phyloP scores from a whole-genome alignment of 2,888 invertebrate genomes.

The Carpatolechia fugitivella region DNA sequence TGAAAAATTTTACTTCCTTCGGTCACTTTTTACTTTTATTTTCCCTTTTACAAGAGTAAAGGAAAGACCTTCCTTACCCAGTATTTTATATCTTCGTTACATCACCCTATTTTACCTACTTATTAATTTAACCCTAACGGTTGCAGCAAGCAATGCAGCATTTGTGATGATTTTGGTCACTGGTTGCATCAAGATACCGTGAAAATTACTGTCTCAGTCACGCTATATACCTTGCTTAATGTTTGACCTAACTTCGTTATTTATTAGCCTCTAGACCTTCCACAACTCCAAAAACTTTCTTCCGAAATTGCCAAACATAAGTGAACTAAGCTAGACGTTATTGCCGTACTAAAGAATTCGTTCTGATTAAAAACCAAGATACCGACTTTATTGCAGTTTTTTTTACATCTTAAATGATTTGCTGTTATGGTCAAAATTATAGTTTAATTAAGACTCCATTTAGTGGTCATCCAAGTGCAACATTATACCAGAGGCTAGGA shows the following conservation, averaged over 20 bases:
- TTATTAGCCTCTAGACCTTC: constrained; percentile 38
- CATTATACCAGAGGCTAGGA: constrained; percentile 9
- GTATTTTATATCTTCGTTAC: too few relatives aligned
- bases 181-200: constrained; percentile 46
- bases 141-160: too few relatives aligned
- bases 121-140: too few relatives aligned
- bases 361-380: neutral
- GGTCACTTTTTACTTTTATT: too few relatives aligned
- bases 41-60: too few relatives aligned
- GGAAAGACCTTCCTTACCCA: too few relatives aligned
- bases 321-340: neutral
- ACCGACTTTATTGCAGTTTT: neutral
- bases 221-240: constrained; percentile 70
- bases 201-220: constrained; percentile 75
- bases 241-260: constrained; percentile 57
- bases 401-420: neutral
- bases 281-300: constrained; percentile 20
- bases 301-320: neutral
- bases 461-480: neutral
- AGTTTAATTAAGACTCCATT: neutral
- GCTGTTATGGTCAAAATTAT: neutral
- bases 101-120: too few relatives aligned
- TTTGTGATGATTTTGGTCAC: too few relatives aligned
- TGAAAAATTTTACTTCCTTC: too few relatives aligned
- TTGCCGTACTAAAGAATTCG: neutral